Conservation (phyloP, 2,113 vertebrate species). For the Oreochromis aureus region DNA sequence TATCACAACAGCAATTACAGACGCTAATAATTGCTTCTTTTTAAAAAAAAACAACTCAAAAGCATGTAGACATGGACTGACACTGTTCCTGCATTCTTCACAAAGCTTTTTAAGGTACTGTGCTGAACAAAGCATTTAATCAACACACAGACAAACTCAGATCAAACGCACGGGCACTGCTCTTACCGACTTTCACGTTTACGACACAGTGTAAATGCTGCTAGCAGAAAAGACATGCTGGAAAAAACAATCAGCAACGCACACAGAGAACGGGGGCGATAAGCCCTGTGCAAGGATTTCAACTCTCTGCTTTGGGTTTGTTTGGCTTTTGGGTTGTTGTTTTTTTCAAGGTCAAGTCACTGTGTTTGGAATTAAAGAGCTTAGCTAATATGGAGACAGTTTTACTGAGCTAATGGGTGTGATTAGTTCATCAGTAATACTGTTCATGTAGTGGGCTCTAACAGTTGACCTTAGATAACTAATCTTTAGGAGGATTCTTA, state of each 20-base stretch:
- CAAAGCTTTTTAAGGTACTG: background rate
- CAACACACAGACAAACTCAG: background rate
- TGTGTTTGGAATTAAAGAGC: background rate
- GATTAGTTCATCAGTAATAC: background rate
- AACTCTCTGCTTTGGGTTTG: background rate
- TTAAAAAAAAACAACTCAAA: slow-evolving; percentile 16
- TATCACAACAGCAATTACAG: slow-evolving; percentile 66
- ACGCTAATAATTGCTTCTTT: slow-evolving; percentile 52
- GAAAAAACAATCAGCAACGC: background rate
- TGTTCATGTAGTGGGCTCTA: background rate
- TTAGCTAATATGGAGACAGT: background rate
- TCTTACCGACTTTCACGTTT: background rate
- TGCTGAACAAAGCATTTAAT: background rate
- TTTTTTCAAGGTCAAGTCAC: background rate
- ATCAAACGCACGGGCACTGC: background rate
- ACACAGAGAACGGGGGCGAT: background rate
- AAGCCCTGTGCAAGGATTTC: slow-evolving; percentile 10
- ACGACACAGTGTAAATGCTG: background rate
- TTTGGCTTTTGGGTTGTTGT: background rate
- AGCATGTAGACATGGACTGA: slow-evolving; percentile 49
- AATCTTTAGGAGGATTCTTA: background rate
- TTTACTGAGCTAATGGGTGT: background rate
- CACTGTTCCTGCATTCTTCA: background rate
- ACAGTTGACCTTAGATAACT: background rate
- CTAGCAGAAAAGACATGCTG: background rate